Evolutionary conservation across 2,888 invertebrate species (phyloP), one percentile per base, ranked within the genome.

Genomic region (Rhamphomyia laevipes): DNA sequence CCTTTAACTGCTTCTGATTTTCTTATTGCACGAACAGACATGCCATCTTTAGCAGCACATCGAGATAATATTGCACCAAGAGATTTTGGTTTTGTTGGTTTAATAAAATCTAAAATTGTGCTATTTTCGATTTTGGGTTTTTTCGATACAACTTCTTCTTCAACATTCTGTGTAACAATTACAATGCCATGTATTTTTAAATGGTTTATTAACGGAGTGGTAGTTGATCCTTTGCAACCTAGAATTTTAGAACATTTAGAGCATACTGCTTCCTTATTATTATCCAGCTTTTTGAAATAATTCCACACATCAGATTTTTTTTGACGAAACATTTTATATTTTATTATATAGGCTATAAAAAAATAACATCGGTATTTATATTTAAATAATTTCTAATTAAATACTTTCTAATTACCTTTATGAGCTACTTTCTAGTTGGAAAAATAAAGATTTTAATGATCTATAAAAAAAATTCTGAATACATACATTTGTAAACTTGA

Each of bases 41-140:
- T n/a, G n/a, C n/a, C n/a, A n/a, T n/a, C n/a, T n/a, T n/a, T n/a
- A n/a, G n/a, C n/a, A n/a, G n/a, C n/a, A n/a, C n/a, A n/a, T n/a
- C 17, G 17, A 16, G 16, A 38, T 38, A 17, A 38, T 38, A 16
- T 38, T 30, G 30, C 30, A 30, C 30, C 30, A 30, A 30, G 30
- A 30, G 30, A 30, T 30, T 30, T 30, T 38, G 38, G 38, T 38
- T 38, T 38, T 38, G 17, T 16, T 17, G 17, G 16, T 17, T 38
- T 38, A 38, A 38, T 38, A 38, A 38, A 38, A 38, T 38, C 38
- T 38, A 38, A 38, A 38, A 38, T 38, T 38, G 38, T 17, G 38
- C 38, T 38, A 38, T 38, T n/a, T n/a, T n/a, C n/a, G n/a, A n/a
- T n/a, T n/a, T n/a, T n/a, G n/a, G n/a, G n/a, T n/a, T n/a, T n/a